A percentile compares a stretch with the other conserved stretches of the same genome.
These are phyloP conservation scores for Centropristis striata DNA, from an alignment of 2,113 vertebrate species.

Conservation along the genomic window DNA sequence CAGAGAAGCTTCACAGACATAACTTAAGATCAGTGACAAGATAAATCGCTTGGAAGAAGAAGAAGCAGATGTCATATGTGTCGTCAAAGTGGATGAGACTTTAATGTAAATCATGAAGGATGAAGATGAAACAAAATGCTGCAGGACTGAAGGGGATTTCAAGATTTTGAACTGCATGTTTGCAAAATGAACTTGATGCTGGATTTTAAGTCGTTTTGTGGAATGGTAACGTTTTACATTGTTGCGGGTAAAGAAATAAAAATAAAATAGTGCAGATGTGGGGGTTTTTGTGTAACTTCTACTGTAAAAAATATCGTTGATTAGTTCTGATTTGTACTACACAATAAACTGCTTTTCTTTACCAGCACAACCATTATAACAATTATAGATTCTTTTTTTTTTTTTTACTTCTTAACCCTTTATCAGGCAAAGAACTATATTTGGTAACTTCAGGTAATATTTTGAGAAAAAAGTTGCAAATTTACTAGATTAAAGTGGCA, in stretches of 20 bases:
- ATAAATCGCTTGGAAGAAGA: conserved; percentile 13
- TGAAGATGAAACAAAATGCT: conserved; percentile 2
- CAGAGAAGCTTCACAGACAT: conserved; percentile 14
- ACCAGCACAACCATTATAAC: not conserved
- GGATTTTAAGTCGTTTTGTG: not conserved
- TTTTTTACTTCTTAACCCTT: not conserved
- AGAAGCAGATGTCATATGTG: not conserved
- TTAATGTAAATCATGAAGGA: conserved; percentile 24
- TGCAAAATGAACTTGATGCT: not conserved
- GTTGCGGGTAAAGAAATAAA: not conserved
- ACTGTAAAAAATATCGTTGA: not conserved
- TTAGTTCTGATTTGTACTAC: not conserved
- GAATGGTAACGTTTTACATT: not conserved
- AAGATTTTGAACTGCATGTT: not conserved
- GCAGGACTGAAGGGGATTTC: not conserved
- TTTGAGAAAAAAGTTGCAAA: too few relatives aligned
- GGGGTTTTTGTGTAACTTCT: not conserved
- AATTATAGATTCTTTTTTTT: conserved; percentile 7
- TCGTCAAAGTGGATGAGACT: conserved; percentile 16
- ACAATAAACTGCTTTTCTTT: not conserved
- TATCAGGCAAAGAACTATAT: too few relatives aligned
- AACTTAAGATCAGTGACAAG: conserved; percentile 18
- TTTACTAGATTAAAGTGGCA: too few relatives aligned
- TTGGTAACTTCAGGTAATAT: too few relatives aligned
- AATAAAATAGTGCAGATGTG: not conserved